phyloP scores from a whole-genome alignment of 2,113 vertebrate species.

The Notiomystis cincta region DNA sequence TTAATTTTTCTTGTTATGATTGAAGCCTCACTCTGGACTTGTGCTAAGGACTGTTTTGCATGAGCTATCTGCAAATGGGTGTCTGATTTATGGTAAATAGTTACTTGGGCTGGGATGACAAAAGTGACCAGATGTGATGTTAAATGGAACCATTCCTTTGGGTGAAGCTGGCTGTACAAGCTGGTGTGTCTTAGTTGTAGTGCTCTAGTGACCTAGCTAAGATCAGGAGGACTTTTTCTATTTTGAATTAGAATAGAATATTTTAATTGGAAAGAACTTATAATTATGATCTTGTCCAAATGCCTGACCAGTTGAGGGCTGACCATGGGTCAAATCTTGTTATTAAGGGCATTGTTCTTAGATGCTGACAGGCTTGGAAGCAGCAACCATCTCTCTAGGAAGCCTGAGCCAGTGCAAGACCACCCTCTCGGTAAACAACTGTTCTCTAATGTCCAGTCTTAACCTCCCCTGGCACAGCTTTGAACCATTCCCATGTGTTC shows the following conservation, averaged over 20 bases:
- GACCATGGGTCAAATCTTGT: not conserved
- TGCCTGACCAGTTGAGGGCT: not conserved
- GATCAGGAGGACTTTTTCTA: not conserved
- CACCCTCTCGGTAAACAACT: not conserved
- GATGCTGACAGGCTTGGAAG: not conserved
- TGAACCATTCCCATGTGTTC: not conserved
- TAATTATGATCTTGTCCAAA: not conserved
- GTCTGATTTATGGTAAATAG: not conserved
- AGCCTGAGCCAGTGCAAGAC: not conserved
- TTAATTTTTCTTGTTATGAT: not conserved
- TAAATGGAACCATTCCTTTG: not conserved
- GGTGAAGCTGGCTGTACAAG: not conserved
- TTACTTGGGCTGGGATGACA: not conserved
- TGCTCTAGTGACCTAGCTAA: not conserved
- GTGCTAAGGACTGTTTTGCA: not conserved
- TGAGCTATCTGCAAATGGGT: not conserved
- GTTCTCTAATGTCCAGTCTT: not conserved
- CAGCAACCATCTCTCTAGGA: not conserved
- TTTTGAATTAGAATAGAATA: not conserved
- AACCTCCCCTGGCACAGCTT: not conserved
- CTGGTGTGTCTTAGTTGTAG: not conserved
- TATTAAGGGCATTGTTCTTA: not conserved
- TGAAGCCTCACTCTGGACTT: not conserved
- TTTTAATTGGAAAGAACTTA: not conserved
- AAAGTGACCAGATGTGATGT: not conserved